A percentile compares a stretch with the other conserved stretches of the same genome.
These are phyloP conservation scores for Xenotilapia leptura DNA, from an alignment of 2,113 vertebrate species.

Conservation along the genomic window DNA sequence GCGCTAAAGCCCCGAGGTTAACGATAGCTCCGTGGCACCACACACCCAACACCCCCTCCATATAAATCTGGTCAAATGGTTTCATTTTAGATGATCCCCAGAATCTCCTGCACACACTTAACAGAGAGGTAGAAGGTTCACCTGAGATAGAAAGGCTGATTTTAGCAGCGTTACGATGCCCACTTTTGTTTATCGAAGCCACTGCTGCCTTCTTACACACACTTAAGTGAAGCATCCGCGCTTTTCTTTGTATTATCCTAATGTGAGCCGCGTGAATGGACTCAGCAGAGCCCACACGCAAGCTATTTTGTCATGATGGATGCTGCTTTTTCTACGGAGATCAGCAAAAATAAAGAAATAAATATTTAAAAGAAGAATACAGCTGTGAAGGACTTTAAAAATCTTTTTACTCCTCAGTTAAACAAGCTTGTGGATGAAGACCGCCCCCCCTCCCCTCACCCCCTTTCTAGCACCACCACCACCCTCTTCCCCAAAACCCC, in stretches of 20 bases:
- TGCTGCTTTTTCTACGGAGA: slow-evolving; percentile 62
- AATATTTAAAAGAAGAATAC: slow-evolving; percentile 75
- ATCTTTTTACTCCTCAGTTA: slow-evolving; percentile 88
- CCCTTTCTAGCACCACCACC: slow-evolving; percentile 14
- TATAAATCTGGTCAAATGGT: slow-evolving; percentile 71
- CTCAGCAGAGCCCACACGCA: slow-evolving; percentile 45
- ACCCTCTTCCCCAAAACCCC: slow-evolving; percentile 76
- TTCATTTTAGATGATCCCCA: slow-evolving; percentile 71
- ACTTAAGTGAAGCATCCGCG: neutral
- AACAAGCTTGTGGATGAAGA: slow-evolving; percentile 96
- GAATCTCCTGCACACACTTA: slow-evolving; percentile 52
- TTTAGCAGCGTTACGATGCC: neutral
- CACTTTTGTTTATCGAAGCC: neutral
- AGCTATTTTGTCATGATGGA: slow-evolving; percentile 36
- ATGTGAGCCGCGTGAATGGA: slow-evolving; percentile 15
- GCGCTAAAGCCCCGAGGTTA: slow-evolving; percentile 70
- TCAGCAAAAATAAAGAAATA: slow-evolving; percentile 88
- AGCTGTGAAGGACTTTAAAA: slow-evolving; percentile 72
- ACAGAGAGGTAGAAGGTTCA: neutral
- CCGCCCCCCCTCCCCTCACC: slow-evolving; percentile 39
- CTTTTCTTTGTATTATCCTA: slow-evolving; percentile 29
- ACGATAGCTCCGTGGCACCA: slow-evolving; percentile 62
- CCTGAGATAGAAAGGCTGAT: slow-evolving; percentile 25
- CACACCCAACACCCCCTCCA: slow-evolving; percentile 47
- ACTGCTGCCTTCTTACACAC: neutral